These are phyloP conservation scores for Dendrocincla fuliginosa DNA, from an alignment of 2,797 vertebrate species.

Conservation along the genomic window DNA sequence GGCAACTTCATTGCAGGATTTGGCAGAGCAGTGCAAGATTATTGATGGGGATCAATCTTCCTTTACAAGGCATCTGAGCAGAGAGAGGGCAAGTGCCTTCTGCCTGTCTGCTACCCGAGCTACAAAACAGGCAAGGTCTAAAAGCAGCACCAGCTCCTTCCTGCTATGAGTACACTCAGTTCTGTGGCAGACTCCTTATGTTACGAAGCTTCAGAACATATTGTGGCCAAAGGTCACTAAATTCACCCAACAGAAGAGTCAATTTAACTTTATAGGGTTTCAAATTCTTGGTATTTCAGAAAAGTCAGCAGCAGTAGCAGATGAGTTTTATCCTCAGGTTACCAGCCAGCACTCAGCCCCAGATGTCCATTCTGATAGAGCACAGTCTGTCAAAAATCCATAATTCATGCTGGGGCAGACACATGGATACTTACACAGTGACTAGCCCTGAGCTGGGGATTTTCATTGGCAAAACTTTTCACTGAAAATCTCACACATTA, in stretches of 20 bases:
- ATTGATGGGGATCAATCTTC: background rate
- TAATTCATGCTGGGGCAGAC: conserved; percentile 7
- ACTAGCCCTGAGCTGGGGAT: background rate
- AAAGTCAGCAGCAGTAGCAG: background rate
- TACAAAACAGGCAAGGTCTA: background rate
- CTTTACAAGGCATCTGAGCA: background rate
- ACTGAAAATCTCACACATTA: background rate
- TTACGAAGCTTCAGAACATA: background rate
- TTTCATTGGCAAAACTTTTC: background rate
- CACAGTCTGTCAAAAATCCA: conserved; percentile 24
- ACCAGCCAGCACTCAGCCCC: background rate
- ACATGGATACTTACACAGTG: background rate
- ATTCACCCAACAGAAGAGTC: background rate
- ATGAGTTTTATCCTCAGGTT: conserved; percentile 35
- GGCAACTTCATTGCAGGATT: background rate
- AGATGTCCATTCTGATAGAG: conserved; percentile 15
- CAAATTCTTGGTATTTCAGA: conserved; percentile 12
- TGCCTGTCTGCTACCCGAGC: background rate
- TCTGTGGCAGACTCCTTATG: background rate
- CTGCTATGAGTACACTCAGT: fast-evolving
- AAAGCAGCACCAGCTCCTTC: background rate
- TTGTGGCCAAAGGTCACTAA: background rate
- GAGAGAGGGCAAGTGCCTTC: background rate
- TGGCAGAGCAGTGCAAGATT: background rate
- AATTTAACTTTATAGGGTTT: conserved; percentile 1